Conservation (phyloP, 2,888 invertebrate genomes). For the Cerceris ruficornis region DNA sequence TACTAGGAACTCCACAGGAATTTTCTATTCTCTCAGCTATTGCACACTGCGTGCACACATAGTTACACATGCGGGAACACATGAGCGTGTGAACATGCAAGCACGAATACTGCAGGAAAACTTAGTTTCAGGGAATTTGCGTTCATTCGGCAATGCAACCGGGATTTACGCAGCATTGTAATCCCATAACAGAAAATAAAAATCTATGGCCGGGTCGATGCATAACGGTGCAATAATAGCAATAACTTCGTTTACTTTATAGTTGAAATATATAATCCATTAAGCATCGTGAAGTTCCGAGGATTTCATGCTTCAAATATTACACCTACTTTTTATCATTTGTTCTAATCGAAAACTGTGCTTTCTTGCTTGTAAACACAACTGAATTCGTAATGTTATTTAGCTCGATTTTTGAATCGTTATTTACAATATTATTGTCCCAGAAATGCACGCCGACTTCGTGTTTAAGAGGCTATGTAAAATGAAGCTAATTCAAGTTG, state of each 20-base stretch:
- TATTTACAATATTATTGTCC: too few relatives aligned
- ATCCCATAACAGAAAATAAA: neutral
- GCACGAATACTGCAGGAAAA: neutral
- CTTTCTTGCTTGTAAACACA: too few relatives aligned
- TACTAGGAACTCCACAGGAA: neutral
- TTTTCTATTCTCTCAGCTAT: neutral
- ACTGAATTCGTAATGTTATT: too few relatives aligned
- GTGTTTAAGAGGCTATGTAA: too few relatives aligned
- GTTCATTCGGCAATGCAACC: conserved; percentile 3
- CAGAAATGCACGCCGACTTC: too few relatives aligned
- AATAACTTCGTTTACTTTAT: neutral
- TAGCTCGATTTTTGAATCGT: too few relatives aligned
- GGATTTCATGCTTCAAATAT: neutral
- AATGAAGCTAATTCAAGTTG: too few relatives aligned
- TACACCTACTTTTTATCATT: too few relatives aligned
- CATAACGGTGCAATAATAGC: neutral
- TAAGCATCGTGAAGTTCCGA: neutral
- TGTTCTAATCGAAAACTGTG: too few relatives aligned
- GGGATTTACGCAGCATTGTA: conserved; percentile 7
- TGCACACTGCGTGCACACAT: neutral
- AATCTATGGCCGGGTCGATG: neutral
- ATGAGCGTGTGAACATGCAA: neutral
- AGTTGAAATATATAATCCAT: neutral
- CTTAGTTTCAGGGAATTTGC: conserved; percentile 8
- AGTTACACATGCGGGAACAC: neutral